Evolutionary conservation across 2,113 vertebrate species (phyloP), one percentile per base, ranked within the genome.

Genomic region (Oncorhynchus gorbuscha): DNA sequence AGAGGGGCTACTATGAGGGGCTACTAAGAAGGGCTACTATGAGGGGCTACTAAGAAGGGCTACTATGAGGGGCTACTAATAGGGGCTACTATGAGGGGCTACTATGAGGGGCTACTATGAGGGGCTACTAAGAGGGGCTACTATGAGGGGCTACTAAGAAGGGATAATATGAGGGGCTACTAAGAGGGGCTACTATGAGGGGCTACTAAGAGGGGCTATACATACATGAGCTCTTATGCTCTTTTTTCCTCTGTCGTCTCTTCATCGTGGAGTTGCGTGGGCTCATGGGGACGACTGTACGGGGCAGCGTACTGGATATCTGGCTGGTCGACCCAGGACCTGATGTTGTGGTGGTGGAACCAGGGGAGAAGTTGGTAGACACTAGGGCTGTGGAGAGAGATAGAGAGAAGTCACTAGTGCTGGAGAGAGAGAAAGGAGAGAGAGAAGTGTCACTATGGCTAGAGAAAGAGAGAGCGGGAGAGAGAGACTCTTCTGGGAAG

Each of bases 201-300:
- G 6, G 39, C 2, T 45, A 45, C 0, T 0, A 45, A 3, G 39
- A 45, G n/a, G 16, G 18, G 20, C 20, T 18, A 49, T 22, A 45
- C 96, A 92, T 90, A 99, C 97, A 0, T 16, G 96, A 98, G 82
- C 98, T 99, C 85, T 96, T 97, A 90, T 97, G 94, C 58, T 99
- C 97, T 90, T 96, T 96, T 90, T 96, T 96, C 65, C 95, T 93
- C 84, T 95, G 96, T 71, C 96, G 91, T 68, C 97, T 94, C 86
- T 96, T 94, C 81, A 97, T 93, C 91, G 96, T 90, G 3, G 96
- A 97, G 84, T 97, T 95, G 1, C 95, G 93, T 1, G 97, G 97
- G 76, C 97, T 99, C 95, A 97, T 96, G 82, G 97, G 96, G 69
- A 94, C 95, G 9, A 94, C 82, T 24, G 94, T 92, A 14, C 95